Evolutionary conservation across 2,113 vertebrate species (phyloP).

Genomic region (Eubucco bourcierii): DNA sequence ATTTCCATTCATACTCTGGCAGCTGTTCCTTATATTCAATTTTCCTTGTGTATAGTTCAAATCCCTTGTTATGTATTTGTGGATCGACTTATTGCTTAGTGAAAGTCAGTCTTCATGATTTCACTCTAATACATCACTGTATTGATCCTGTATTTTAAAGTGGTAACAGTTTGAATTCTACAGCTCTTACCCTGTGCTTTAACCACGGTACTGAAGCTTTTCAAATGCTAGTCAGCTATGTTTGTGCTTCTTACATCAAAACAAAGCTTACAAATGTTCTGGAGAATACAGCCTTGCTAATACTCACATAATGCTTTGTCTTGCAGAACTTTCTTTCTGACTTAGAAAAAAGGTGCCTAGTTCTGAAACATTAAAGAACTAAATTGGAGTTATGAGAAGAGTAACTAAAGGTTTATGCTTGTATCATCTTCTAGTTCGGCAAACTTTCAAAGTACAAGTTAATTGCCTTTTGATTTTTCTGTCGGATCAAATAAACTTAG

Average conservation of each 20-base stretch:
- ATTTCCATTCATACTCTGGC: background rate
- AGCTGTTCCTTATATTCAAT: background rate
- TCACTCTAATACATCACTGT: background rate
- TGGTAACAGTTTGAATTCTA: background rate
- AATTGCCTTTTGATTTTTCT: background rate
- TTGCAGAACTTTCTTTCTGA: background rate
- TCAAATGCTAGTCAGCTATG: background rate
- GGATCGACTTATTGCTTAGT: background rate
- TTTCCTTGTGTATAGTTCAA: background rate
- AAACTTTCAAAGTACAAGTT: background rate
- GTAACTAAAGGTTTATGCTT: background rate
- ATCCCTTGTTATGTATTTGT: background rate
- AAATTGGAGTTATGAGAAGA: background rate
- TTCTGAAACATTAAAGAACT: background rate
- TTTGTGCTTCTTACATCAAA: background rate
- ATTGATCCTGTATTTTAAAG: background rate
- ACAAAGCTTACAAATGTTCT: background rate
- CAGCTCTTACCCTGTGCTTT: background rate
- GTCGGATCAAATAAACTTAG: background rate
- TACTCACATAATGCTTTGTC: accelerated
- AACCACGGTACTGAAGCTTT: background rate
- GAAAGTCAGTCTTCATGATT: background rate
- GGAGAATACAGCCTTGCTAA: background rate
- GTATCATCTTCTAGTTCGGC: background rate
- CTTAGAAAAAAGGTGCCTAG: background rate